A percentile compares a stretch with the other conserved stretches of the same genome.
Conservation (phyloP, 2,113 vertebrate species). For the Micronycteris hirsuta region DNA sequence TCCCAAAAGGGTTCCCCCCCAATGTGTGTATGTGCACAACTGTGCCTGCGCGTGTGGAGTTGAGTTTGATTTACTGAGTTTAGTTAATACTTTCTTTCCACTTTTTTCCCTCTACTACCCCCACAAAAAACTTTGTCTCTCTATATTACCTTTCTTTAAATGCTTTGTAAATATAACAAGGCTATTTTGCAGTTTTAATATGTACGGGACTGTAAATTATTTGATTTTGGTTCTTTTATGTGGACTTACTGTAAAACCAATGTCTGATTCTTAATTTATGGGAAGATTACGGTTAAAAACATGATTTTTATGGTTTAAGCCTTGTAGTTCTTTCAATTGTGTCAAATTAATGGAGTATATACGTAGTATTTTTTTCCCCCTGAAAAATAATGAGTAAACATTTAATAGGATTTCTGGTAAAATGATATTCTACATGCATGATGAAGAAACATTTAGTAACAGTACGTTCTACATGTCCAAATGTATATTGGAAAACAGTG, state of each 20-base stretch:
- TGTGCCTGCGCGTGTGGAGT: not conserved
- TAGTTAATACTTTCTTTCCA: constrained; percentile 44
- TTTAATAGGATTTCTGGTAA: constrained; percentile 62
- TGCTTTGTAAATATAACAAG: constrained; percentile 50
- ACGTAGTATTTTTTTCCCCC: not conserved
- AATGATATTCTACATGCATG: constrained; percentile 68
- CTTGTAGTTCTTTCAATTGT: constrained; percentile 55
- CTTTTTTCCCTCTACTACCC: not conserved
- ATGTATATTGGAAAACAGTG: constrained; percentile 56
- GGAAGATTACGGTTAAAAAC: constrained; percentile 39
- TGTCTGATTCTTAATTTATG: constrained; percentile 60
- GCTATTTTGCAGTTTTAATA: constrained; percentile 29
- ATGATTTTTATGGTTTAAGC: constrained; percentile 56
- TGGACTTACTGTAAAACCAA: constrained; percentile 56
- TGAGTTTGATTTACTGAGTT: constrained; percentile 55
- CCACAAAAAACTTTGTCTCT: not conserved
- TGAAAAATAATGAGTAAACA: constrained; percentile 52
- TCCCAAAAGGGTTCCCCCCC: not conserved
- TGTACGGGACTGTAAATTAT: not conserved
- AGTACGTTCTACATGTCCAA: constrained; percentile 63
- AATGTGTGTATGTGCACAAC: not conserved
- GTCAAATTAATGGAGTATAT: constrained; percentile 37
- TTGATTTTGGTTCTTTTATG: constrained; percentile 39
- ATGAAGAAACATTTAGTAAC: constrained; percentile 68
- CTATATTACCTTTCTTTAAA: constrained; percentile 22